Percentiles rank a stretch among this genome's conserved stretches.
These are phyloP conservation scores for Spermophilus dauricus DNA, from an alignment of 2,113 vertebrate species.

Conservation along the genomic window DNA sequence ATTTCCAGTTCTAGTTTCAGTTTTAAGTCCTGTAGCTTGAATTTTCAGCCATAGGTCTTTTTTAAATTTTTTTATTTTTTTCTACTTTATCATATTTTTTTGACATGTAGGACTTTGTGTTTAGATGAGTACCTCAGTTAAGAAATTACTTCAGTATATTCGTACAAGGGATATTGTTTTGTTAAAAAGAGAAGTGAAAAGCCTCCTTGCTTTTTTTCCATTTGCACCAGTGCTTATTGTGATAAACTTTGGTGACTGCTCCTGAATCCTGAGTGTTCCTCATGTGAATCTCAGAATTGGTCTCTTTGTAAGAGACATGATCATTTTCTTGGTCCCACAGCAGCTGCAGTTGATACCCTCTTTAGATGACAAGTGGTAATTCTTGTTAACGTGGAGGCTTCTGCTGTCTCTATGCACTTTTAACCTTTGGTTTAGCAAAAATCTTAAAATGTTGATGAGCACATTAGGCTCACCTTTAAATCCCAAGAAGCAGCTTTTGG, in stretches of 20 bases:
- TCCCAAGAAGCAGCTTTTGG: not conserved
- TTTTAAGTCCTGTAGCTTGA: not conserved
- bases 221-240: no score
- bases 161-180: not conserved
- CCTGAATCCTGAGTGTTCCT: no score
- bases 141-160: not conserved
- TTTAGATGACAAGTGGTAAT: no score
- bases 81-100: not conserved
- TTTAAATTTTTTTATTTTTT: no score
- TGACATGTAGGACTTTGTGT: not conserved
- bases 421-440: no score
- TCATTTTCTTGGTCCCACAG: no score
- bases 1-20: not conserved
- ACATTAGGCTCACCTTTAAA: not conserved
- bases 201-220: rapidly evolving
- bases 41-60: not conserved
- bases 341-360: not conserved
- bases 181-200: no score
- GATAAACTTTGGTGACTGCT: rapidly evolving
- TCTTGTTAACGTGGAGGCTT: not conserved
- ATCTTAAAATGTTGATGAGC: not conserved
- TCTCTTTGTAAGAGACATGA: not conserved
- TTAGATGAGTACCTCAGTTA: not conserved
- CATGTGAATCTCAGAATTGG: not conserved
- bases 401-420: no score